A percentile compares a stretch with the other conserved stretches of the same genome.
These are phyloP conservation scores for Numenius phaeopus DNA, from an alignment of 2,797 vertebrate species.

Conservation along the genomic window DNA sequence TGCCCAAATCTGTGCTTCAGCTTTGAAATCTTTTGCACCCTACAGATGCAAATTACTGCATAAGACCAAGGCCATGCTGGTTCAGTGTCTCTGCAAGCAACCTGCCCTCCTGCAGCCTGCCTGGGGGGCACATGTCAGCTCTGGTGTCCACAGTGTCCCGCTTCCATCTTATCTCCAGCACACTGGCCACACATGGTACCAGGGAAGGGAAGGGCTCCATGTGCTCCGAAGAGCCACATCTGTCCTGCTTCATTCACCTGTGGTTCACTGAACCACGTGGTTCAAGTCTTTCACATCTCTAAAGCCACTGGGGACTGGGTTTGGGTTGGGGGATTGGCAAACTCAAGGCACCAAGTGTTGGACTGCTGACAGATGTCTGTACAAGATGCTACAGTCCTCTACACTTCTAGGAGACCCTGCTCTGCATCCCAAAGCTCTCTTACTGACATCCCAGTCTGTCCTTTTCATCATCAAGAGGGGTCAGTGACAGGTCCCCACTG, in stretches of 20 bases:
- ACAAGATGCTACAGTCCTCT: background rate
- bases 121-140: background rate
- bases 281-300: background rate
- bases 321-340: background rate
- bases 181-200: accelerated
- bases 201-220: background rate
- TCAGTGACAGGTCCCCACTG: background rate
- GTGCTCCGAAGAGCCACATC: background rate
- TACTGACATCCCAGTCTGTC: background rate
- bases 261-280: background rate
- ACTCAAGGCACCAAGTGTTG: background rate
- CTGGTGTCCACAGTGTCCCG: background rate
- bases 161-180: background rate
- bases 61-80: background rate
- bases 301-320: background rate
- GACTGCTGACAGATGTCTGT: background rate
- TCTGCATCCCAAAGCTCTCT: background rate
- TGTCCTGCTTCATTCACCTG: background rate
- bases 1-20: background rate
- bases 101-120: background rate
- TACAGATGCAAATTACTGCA: background rate
- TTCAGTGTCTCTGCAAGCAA: background rate
- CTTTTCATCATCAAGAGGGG: background rate
- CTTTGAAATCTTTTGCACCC: background rate
- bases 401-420: background rate